phyloP scores from a whole-genome alignment of 2,113 vertebrate species.

The Vimba vimba region DNA sequence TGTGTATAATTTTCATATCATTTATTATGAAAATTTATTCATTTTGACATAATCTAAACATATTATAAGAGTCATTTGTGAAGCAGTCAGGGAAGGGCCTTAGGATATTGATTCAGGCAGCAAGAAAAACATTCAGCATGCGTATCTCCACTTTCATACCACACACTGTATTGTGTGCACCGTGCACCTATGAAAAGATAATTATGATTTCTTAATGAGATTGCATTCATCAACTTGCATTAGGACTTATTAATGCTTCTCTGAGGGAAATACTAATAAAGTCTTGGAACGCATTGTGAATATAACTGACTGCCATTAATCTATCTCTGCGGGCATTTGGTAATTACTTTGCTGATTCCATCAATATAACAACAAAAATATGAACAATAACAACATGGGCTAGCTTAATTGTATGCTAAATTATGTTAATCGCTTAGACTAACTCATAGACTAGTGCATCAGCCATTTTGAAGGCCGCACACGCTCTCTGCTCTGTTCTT shows the following conservation, averaged over 20 bases:
- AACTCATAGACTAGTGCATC: conserved; percentile 66
- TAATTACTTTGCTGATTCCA: conserved; percentile 40
- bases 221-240: not conserved
- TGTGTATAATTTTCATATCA: too few relatives aligned
- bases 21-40: too few relatives aligned
- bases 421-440: conserved; percentile 57
- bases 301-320: not conserved
- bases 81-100: conserved; percentile 5
- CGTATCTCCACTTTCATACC: not conserved
- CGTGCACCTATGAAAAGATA: conserved; percentile 9
- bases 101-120: not conserved
- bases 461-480: conserved; percentile 60
- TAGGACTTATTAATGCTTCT: conserved; percentile 9
- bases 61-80: not conserved
- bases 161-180: not conserved
- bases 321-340: not conserved
- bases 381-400: conserved; percentile 10
- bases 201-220: not conserved
- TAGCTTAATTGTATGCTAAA: conserved; percentile 64
- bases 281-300: not conserved
- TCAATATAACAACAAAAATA: conserved; percentile 14
- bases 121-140: not conserved
- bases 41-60: too few relatives aligned
- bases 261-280: conserved; percentile 24
- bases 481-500: conserved; percentile 61